A percentile compares a stretch with the other conserved stretches of the same genome.
phyloP scores from a whole-genome alignment of 2,113 vertebrate genomes.

The Heterotis niloticus region DNA sequence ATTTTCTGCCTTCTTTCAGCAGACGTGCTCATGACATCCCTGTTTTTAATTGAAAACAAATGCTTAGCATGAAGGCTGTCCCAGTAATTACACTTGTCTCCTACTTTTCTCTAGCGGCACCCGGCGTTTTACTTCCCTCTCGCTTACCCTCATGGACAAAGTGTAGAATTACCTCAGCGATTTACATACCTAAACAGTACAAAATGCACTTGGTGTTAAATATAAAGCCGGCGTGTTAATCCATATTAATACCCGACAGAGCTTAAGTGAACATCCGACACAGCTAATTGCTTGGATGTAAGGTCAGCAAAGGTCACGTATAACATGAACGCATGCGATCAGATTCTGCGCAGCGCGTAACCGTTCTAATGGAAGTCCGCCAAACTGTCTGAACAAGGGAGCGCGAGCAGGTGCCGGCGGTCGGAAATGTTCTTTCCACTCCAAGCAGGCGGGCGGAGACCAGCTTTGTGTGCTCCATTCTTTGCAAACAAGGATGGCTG shows the following conservation, averaged over 20 bases:
- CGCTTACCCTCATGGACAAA: background rate
- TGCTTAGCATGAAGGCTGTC: slow-evolving; percentile 3
- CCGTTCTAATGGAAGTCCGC: background rate
- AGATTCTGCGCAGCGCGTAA: background rate
- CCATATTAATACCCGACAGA: slow-evolving; percentile 1
- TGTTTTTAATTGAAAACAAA: slow-evolving; percentile 27
- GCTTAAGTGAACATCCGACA: background rate
- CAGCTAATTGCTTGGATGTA: background rate
- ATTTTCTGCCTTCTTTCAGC: slow-evolving; percentile 29
- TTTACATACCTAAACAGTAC: slow-evolving; percentile 8
- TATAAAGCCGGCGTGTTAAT: slow-evolving; percentile 10
- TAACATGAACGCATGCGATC: background rate
- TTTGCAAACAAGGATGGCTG: background rate
- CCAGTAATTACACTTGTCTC: slow-evolving; percentile 27
- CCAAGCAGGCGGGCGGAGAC: background rate
- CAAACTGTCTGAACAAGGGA: background rate
- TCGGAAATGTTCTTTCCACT: background rate
- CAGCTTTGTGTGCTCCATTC: too few species aligned
- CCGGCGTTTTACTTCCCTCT: background rate
- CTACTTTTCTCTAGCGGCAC: slow-evolving; percentile 19
- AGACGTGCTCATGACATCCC: slow-evolving; percentile 14
- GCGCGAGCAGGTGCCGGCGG: too few species aligned
- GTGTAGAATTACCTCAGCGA: slow-evolving; percentile 5
- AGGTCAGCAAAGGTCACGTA: background rate
- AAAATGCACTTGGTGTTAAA: background rate